Percentiles rank a stretch among this genome's conserved stretches.
These are phyloP conservation scores for Heliornis fulica DNA, from an alignment of 2,113 vertebrate species.

Conservation along the genomic window DNA sequence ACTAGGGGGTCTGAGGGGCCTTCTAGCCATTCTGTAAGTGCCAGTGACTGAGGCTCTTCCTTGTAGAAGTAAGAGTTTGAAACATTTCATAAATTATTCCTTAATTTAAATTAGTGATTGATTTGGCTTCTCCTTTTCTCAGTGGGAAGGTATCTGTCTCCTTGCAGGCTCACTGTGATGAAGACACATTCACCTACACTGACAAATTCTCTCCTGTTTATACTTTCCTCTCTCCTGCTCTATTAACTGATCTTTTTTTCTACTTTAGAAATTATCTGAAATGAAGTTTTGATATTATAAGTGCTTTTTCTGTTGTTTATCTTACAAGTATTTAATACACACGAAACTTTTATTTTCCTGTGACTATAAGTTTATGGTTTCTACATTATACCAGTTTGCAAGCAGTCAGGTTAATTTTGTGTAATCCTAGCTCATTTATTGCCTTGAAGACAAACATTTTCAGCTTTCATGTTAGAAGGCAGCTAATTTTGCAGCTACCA, in stretches of 20 bases:
- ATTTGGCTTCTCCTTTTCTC: background rate
- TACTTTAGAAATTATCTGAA: background rate
- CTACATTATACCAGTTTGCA: background rate
- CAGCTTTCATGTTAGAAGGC: background rate
- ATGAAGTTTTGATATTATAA: background rate
- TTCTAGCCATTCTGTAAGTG: too few relatives aligned
- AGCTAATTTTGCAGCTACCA: background rate
- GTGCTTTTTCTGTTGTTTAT: background rate
- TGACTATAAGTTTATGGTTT: background rate
- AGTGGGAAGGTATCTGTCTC: background rate
- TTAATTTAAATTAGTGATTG: background rate
- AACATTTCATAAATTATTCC: background rate
- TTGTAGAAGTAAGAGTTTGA: background rate
- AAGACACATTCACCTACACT: background rate
- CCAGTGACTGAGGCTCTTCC: background rate
- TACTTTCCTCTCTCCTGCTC: background rate
- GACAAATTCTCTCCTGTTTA: background rate
- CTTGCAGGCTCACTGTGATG: background rate
- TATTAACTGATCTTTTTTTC: background rate
- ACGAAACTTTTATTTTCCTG: background rate
- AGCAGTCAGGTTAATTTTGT: background rate
- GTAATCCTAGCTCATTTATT: background rate
- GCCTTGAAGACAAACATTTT: background rate
- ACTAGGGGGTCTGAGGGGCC: too few relatives aligned
- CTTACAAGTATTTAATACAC: background rate